Evolutionary conservation across 92 coral and sea anemone species (phyloP).

Genomic region (Metridium senile): DNA sequence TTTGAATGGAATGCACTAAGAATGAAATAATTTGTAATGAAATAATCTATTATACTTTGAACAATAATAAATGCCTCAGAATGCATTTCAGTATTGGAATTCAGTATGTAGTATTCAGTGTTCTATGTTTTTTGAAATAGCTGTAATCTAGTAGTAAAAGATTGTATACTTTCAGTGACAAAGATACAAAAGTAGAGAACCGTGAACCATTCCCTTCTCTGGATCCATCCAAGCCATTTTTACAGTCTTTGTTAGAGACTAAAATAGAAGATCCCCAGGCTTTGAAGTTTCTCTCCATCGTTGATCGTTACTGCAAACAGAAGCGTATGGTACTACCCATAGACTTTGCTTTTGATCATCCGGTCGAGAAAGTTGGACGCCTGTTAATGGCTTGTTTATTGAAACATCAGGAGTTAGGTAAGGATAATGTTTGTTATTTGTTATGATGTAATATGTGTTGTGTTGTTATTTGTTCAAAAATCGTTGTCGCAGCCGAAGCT

Average conservation of each 20-base stretch:
- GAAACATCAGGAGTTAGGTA: conserved; percentile 95
- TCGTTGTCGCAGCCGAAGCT: too few species aligned
- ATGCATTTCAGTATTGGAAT: too few species aligned
- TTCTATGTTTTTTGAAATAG: too few species aligned
- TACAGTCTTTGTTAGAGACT: conserved; percentile 69
- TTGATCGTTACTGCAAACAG: conserved; percentile 85
- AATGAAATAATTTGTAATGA: too few species aligned
- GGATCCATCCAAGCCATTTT: conserved; percentile 82
- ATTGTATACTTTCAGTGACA: conserved; percentile 45
- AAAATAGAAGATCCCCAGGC: conserved; percentile 81
- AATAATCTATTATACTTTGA: too few species aligned
- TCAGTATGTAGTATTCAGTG: too few species aligned
- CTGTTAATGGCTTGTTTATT: conserved; percentile 85
- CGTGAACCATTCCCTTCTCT: conserved; percentile 68
- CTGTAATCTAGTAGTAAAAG: too few species aligned
- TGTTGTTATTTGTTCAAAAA: too few species aligned
- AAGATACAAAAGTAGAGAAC: conserved; percentile 71
- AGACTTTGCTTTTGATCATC: conserved; percentile 93
- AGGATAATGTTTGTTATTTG: too few species aligned
- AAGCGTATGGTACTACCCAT: conserved; percentile 87
- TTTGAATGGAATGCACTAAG: too few species aligned
- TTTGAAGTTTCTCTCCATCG: conserved; percentile 75
- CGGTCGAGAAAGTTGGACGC: conserved; percentile 93
- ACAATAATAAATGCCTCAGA: too few species aligned
- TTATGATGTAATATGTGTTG: too few species aligned